Conservation (phyloP, 2,797 vertebrate species). For the Mormyrops attenuatus region DNA sequence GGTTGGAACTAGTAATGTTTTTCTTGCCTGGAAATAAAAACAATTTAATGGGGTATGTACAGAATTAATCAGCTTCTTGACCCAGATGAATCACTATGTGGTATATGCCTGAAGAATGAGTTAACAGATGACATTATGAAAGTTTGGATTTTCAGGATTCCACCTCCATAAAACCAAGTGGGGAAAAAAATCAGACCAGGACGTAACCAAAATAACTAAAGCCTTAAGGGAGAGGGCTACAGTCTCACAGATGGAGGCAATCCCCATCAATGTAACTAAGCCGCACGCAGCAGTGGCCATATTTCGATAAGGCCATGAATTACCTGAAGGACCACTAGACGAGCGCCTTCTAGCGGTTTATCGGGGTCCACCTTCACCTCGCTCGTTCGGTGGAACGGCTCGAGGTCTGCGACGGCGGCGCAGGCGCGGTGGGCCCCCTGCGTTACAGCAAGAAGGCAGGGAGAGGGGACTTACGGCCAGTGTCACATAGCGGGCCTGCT, state of each 20-base stretch:
- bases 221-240: background rate
- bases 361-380: constrained; percentile 95
- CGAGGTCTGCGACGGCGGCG: constrained; percentile 61
- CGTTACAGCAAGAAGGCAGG: constrained; percentile 1
- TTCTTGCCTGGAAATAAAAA: constrained; percentile 65
- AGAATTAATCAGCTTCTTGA: background rate
- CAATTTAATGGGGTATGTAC: background rate
- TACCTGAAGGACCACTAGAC: constrained; percentile 83
- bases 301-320: background rate
- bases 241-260: background rate
- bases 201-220: background rate
- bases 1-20: constrained; percentile 85
- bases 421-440: constrained; percentile 76
- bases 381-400: constrained; percentile 59
- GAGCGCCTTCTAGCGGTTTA: constrained; percentile 84
- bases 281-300: background rate
- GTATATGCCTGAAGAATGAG: background rate
- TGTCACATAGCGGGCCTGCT: constrained; percentile 68
- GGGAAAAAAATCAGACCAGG: background rate
- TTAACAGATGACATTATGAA: background rate
- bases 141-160: background rate
- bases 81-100: background rate
- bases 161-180: background rate
- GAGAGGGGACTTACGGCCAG: constrained; percentile 70
- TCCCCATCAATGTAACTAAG: background rate